A percentile compares a stretch with the other conserved stretches of the same genome.
Conservation (phyloP, 2,888 invertebrate species). For the Tiliacea citrago region DNA sequence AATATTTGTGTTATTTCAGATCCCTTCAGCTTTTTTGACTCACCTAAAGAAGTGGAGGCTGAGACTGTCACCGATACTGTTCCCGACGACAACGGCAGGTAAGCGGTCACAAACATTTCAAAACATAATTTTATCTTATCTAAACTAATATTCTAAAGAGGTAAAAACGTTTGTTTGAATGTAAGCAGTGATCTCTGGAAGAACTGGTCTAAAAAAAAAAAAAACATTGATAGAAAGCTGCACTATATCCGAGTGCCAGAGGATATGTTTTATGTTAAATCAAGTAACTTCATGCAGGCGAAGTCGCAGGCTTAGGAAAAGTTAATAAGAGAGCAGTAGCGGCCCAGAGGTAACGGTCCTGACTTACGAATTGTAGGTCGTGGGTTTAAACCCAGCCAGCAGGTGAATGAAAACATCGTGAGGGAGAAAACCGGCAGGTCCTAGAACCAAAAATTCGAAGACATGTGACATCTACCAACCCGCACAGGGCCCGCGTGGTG, state of each 20-base stretch:
- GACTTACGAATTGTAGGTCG: too few relatives aligned
- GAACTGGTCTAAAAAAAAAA: background rate
- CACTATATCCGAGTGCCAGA: background rate
- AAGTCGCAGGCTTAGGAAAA: too few relatives aligned
- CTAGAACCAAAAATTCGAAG: too few relatives aligned
- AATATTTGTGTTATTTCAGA: slow-evolving; percentile 19
- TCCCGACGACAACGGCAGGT: slow-evolving; percentile 35
- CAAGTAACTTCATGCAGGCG: too few relatives aligned
- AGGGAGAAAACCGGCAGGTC: too few relatives aligned
- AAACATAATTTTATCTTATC: background rate
- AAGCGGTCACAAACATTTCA: background rate
- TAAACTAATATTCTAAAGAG: background rate
- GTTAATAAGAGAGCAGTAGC: too few relatives aligned
- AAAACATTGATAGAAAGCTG: background rate
- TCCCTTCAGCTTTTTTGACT: background rate
- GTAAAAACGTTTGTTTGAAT: background rate
- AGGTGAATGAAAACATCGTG: too few relatives aligned
- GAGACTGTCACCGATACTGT: slow-evolving; percentile 32
- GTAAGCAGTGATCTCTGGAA: background rate
- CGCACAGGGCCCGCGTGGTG: too few relatives aligned
- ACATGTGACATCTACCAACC: too few relatives aligned
- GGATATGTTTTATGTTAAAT: background rate
- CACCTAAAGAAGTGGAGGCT: slow-evolving; percentile 6
- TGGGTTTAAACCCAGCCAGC: too few relatives aligned
- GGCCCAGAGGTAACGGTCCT: too few relatives aligned